These are phyloP conservation scores for Cephus sareptanus DNA, from an alignment of 2,888 invertebrate genomes.

Conservation along the genomic window DNA sequence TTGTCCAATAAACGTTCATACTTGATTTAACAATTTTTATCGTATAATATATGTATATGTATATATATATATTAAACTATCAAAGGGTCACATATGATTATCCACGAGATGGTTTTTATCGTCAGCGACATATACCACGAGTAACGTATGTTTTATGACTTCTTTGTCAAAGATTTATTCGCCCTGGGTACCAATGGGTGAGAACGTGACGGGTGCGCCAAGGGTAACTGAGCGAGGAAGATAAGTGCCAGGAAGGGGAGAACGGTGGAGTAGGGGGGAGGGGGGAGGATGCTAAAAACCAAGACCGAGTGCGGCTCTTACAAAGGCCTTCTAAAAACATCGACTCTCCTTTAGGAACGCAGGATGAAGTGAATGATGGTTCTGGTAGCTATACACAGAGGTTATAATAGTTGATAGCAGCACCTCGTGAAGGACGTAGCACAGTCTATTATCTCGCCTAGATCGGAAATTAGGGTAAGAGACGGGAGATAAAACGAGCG, in stretches of 20 bases:
- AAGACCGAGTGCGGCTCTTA: background rate
- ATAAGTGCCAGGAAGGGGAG: background rate
- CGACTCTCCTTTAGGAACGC: background rate
- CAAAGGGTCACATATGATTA: background rate
- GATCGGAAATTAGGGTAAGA: background rate
- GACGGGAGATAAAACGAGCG: background rate
- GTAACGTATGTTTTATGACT: background rate
- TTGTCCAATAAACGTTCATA: background rate
- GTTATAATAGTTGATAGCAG: background rate
- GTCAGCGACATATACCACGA: background rate
- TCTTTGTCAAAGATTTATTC: background rate
- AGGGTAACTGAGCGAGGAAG: background rate
- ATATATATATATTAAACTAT: background rate
- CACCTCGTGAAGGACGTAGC: background rate
- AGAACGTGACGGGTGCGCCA: background rate
- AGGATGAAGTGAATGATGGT: background rate
- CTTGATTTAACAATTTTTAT: background rate
- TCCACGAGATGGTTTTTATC: background rate
- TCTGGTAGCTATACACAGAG: background rate
- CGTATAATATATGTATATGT: background rate
- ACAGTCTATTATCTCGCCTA: background rate
- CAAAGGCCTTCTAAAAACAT: background rate
- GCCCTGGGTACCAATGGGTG: background rate
- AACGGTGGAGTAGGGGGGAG: too few species aligned
- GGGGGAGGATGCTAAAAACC: background rate